Conservation (phyloP, 2,797 vertebrate species). For the Acanthis flammea region DNA sequence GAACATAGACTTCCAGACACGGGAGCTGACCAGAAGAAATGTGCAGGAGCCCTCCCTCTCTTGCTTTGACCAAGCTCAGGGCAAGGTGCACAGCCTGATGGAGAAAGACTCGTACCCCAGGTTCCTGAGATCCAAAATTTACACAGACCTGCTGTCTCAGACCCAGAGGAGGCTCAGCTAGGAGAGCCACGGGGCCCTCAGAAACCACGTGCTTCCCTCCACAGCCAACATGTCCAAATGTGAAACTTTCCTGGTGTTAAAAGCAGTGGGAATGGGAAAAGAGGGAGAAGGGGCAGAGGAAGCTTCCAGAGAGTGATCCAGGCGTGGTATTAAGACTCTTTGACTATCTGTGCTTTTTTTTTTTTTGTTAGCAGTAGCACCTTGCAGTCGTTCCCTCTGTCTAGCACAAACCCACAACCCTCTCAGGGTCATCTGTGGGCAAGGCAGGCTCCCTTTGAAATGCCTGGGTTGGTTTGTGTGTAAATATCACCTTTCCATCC, state of each 20-base stretch:
- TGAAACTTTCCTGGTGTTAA: slow-evolving; percentile 63
- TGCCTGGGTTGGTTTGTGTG: slow-evolving; percentile 2
- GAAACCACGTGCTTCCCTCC: slow-evolving; percentile 44
- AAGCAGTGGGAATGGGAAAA: slow-evolving; percentile 7
- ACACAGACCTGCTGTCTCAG: slow-evolving; percentile 91
- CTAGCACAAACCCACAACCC: slow-evolving; percentile 16
- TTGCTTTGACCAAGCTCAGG: slow-evolving; percentile 90
- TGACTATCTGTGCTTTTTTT: neutral
- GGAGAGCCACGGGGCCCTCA: slow-evolving; percentile 43
- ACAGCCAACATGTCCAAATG: slow-evolving; percentile 64
- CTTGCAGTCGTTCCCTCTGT: slow-evolving; percentile 14
- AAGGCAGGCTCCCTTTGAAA: slow-evolving; percentile 1
- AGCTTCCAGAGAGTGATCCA: slow-evolving; percentile 20
- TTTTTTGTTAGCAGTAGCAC: slow-evolving; percentile 31
- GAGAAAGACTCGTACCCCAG: slow-evolving; percentile 97
- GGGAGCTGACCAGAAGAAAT: slow-evolving; percentile 88
- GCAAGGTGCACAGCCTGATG: slow-evolving; percentile 94
- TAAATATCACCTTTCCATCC: slow-evolving; percentile 47
- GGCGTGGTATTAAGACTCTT: neutral
- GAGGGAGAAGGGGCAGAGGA: neutral
- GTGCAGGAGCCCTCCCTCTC: slow-evolving; percentile 87
- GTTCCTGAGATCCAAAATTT: slow-evolving; percentile 96
- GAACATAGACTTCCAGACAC: slow-evolving; percentile 93
- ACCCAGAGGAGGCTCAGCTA: slow-evolving; percentile 91
- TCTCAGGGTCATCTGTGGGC: neutral